Evolutionary conservation across 1,140 invertebrate species (phyloP).

Genomic region (Meloidogyne floridensis): DNA sequence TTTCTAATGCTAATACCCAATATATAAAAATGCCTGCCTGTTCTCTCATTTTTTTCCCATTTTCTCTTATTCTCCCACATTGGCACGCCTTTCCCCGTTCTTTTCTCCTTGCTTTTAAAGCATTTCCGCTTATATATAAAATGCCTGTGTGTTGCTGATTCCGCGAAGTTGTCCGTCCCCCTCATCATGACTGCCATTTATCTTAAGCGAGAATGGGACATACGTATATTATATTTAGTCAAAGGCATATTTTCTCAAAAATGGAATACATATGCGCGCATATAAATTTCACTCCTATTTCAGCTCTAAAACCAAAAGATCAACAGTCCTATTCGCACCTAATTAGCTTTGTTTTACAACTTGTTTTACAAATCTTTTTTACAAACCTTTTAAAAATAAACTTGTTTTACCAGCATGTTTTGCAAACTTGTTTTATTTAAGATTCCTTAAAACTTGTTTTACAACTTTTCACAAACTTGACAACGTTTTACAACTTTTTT

Average conservation of each 20-base stretch:
- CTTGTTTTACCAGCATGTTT: no score
- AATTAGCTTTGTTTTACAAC: no score
- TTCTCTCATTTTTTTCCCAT: not conserved
- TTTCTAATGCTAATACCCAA: not conserved
- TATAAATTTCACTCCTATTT: not conserved
- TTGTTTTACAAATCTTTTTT: no score
- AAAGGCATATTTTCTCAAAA: not conserved
- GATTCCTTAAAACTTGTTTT: no score
- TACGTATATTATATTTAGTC: not conserved
- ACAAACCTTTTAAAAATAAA: no score
- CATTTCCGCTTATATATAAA: not conserved
- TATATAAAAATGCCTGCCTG: not conserved
- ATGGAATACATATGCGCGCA: not conserved
- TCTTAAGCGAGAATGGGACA: not conserved
- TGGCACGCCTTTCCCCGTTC: conserved; percentile 4
- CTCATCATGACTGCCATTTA: not conserved
- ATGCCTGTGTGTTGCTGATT: not conserved
- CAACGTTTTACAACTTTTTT: no score
- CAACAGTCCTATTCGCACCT: no score
- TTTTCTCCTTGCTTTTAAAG: not conserved
- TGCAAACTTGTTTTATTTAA: no score
- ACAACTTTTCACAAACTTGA: no score
- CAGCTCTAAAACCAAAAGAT: no score
- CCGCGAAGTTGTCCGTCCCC: not conserved
- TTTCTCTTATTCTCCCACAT: not conserved